A percentile compares a stretch with the other conserved stretches of the same genome.
Evolutionary conservation across 2,797 vertebrate genomes (phyloP).

Genomic region (Acipenser ruthenus): DNA sequence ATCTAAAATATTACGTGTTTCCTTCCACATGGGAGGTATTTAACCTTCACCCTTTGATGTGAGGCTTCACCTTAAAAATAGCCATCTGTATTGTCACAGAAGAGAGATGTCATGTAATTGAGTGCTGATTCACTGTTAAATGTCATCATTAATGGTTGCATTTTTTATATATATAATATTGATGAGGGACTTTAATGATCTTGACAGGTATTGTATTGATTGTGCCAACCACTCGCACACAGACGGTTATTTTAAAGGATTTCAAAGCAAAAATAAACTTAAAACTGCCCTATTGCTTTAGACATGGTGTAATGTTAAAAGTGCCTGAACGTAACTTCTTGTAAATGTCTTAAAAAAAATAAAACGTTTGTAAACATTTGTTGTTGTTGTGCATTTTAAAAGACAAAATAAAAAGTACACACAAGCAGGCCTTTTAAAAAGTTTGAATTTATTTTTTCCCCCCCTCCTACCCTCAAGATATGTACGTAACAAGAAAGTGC

Average conservation of each 20-base stretch:
- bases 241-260: too few relatives aligned
- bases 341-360: too few relatives aligned
- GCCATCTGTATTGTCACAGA: not conserved
- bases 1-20: too few relatives aligned
- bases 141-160: too few relatives aligned
- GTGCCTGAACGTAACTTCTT: conserved; percentile 9
- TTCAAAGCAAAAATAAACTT: too few relatives aligned
- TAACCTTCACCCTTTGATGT: conserved; percentile 16
- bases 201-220: too few relatives aligned
- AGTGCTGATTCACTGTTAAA: not conserved
- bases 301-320: not conserved
- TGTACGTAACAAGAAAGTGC: conserved; percentile 53
- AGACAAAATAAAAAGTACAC: conserved; percentile 1
- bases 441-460: conserved; percentile 44
- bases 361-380: not conserved
- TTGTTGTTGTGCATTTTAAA: conserved; percentile 4
- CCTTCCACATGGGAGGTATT: conserved; percentile 1
- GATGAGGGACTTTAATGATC: too few relatives aligned
- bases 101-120: not conserved
- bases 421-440: conserved; percentile 59
- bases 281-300: conserved; percentile 4
- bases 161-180: too few relatives aligned
- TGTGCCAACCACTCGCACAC: too few relatives aligned
- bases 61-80: conserved; percentile 6
- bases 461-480: conserved; percentile 42